A percentile compares a stretch with the other conserved stretches of the same genome.
Conservation (phyloP, 2,797 vertebrate genomes). For the Gambelia wislizenii region DNA sequence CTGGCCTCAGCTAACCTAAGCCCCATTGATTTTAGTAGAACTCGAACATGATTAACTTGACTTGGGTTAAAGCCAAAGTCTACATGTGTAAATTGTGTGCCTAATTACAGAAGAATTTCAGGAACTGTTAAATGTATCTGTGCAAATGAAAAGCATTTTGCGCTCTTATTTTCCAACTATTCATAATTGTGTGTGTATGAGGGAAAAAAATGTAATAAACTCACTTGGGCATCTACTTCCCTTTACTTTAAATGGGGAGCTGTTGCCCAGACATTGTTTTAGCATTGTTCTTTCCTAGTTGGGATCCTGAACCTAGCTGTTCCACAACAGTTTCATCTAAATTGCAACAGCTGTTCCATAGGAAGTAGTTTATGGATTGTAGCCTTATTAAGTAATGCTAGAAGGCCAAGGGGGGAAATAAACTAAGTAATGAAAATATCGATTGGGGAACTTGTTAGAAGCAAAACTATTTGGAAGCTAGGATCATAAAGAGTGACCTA, state of each 20-base stretch:
- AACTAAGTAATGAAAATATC: slow-evolving; percentile 63
- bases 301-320: slow-evolving; percentile 15
- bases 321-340: slow-evolving; percentile 1
- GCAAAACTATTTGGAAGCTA: slow-evolving; percentile 54
- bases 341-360: slow-evolving; percentile 14
- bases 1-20: not conserved
- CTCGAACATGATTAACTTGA: not conserved
- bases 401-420: slow-evolving; percentile 42
- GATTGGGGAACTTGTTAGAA: slow-evolving; percentile 48
- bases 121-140: not conserved
- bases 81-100: not conserved
- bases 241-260: not conserved
- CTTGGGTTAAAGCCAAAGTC: not conserved
- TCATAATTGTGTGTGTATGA: not conserved
- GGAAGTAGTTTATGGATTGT: slow-evolving; percentile 27
- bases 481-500: slow-evolving; percentile 65
- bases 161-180: not conserved
- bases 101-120: not conserved
- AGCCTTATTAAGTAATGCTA: slow-evolving; percentile 39
- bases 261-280: not conserved
- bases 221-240: rapidly evolving
- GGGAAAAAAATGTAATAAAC: not conserved
- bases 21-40: not conserved
- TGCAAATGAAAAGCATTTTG: not conserved
- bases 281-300: not conserved